These are phyloP conservation scores for Bubo bubo DNA, from an alignment of 2,113 vertebrate genomes.

Conservation along the genomic window DNA sequence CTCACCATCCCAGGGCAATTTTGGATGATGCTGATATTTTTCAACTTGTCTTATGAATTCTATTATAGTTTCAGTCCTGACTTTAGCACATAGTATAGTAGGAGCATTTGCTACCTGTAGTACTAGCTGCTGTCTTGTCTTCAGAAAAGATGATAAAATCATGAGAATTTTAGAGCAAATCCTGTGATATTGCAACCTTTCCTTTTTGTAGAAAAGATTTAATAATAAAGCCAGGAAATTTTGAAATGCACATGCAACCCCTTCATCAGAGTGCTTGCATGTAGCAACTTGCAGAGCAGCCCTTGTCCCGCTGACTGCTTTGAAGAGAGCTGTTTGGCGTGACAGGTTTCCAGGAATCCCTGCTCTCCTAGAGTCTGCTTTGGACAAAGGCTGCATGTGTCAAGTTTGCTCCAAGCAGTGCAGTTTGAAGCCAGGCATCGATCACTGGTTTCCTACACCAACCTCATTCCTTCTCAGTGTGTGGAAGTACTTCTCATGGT, in stretches of 20 bases:
- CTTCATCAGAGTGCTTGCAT: rapidly evolving
- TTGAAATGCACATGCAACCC: neutral
- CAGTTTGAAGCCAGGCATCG: neutral
- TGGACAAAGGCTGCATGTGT: neutral
- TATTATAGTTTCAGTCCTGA: neutral
- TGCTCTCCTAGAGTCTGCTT: neutral
- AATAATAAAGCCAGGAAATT: neutral
- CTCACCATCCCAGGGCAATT: rapidly evolving
- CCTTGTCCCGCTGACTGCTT: neutral
- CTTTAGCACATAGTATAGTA: neutral
- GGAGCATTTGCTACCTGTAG: neutral
- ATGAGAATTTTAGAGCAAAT: neutral
- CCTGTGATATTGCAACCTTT: neutral
- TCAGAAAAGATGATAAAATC: neutral
- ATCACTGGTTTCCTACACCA: neutral
- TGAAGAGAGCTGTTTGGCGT: neutral
- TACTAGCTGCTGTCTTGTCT: neutral
- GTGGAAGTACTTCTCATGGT: rapidly evolving
- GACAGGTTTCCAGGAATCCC: neutral
- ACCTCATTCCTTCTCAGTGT: neutral
- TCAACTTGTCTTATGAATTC: neutral
- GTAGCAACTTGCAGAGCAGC: neutral
- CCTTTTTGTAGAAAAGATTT: neutral
- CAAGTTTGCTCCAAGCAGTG: neutral
- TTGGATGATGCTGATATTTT: neutral